A percentile compares a stretch with the other conserved stretches of the same genome.
phyloP scores from a whole-genome alignment of 1,140 invertebrate species.

The Liolophura sinensis region DNA sequence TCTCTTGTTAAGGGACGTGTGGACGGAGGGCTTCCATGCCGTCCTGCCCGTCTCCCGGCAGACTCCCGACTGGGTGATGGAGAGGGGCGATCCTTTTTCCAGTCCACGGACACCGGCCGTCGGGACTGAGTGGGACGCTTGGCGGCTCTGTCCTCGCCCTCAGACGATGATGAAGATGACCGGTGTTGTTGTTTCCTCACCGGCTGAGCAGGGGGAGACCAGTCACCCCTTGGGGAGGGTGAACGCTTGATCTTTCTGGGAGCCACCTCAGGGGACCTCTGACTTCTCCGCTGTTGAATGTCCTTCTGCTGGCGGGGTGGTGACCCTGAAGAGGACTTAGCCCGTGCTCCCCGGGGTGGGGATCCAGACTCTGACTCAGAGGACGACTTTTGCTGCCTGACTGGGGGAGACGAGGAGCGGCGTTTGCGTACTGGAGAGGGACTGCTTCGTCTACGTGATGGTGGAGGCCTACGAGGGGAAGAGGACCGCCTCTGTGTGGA shows the following conservation, averaged over 20 bases:
- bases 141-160: neutral
- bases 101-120: neutral
- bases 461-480: constrained; percentile 5
- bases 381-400: constrained; percentile 4
- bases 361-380: constrained; percentile 5
- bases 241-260: constrained; percentile 3
- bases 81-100: neutral
- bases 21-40: neutral
- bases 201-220: constrained; percentile 2
- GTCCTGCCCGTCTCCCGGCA: too few relatives aligned
- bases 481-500: constrained; percentile 10
- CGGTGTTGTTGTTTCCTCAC: constrained; percentile 1
- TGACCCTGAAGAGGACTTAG: constrained; percentile 12
- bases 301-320: constrained; percentile 4
- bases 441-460: constrained; percentile 4
- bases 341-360: neutral
- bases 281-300: neutral
- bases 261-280: constrained; percentile 7
- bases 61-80: neutral
- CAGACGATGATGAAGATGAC: neutral
- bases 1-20: neutral
- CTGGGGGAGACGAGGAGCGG: constrained; percentile 8
- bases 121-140: neutral
- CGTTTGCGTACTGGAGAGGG: constrained; percentile 10
- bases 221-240: constrained; percentile 6